Conservation (phyloP, 2,797 vertebrate species). For the Nyctibius grandis region DNA sequence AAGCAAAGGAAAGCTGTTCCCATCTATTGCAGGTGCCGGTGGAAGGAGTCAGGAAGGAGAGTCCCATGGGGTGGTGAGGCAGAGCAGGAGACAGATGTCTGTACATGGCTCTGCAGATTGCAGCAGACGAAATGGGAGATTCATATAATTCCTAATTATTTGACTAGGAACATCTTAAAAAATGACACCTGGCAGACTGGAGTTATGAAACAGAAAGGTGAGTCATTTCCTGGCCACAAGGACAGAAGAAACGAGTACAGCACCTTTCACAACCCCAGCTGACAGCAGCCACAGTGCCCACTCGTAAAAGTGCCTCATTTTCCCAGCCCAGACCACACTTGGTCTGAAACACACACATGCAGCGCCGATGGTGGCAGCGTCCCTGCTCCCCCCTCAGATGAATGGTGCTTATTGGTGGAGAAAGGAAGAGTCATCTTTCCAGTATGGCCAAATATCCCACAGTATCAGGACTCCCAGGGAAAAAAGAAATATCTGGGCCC, state of each 20-base stretch:
- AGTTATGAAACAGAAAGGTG: not conserved
- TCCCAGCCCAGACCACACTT: fast-evolving
- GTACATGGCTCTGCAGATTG: not conserved
- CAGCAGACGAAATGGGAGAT: not conserved
- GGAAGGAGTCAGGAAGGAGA: not conserved
- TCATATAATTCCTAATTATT: not conserved
- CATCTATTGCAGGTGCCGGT: fast-evolving
- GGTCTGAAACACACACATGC: fast-evolving
- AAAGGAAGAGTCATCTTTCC: not conserved
- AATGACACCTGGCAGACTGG: not conserved
- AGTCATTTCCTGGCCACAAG: not conserved
- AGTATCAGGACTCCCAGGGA: not conserved
- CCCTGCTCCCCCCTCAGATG: not conserved
- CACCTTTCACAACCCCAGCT: not conserved
- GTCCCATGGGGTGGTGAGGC: not conserved
- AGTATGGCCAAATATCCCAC: not conserved
- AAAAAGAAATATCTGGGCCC: not conserved
- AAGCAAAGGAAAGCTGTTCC: not conserved
- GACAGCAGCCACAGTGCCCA: not conserved
- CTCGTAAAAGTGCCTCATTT: not conserved
- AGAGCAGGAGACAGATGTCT: not conserved
- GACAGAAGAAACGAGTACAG: not conserved
- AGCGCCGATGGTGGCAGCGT: not conserved
- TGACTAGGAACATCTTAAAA: not conserved
- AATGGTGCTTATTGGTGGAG: fast-evolving